Evolutionary conservation across 2,888 invertebrate genomes (phyloP).

Genomic region (Caenorhabditis japonica): DNA sequence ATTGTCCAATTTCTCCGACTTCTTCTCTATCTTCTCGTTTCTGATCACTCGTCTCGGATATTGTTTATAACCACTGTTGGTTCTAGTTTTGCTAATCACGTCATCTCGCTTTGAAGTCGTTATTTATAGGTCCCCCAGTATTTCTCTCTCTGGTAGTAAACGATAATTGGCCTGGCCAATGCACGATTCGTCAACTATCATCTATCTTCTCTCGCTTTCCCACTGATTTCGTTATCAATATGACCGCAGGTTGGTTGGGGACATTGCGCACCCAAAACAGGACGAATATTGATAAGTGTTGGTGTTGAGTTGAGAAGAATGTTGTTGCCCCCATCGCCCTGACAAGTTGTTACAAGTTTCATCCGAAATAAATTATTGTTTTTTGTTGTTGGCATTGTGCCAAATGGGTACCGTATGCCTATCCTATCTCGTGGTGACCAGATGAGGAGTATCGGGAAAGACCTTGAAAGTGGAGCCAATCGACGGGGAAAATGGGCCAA

Average conservation of each 20-base stretch:
- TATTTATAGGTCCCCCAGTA: conserved; percentile 9
- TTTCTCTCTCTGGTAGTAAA: too few species aligned
- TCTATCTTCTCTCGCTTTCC: conserved; percentile 13
- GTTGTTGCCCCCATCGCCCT: too few species aligned
- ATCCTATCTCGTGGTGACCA: not conserved
- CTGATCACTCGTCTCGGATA: not conserved
- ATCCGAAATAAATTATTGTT: too few species aligned
- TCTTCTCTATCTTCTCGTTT: conserved; percentile 4
- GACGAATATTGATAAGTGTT: not conserved
- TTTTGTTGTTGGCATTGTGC: conserved; percentile 24
- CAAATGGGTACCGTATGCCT: conserved; percentile 19
- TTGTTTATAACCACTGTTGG: too few species aligned
- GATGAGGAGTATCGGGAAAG: conserved; percentile 19
- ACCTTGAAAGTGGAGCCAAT: conserved; percentile 8
- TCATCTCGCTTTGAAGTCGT: conserved; percentile 25
- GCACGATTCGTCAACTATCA: too few species aligned
- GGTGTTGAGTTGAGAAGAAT: too few species aligned
- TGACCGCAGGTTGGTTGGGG: conserved; percentile 31
- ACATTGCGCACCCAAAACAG: conserved; percentile 43
- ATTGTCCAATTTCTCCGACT: conserved; percentile 1
- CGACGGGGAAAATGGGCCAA: not conserved
- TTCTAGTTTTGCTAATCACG: not conserved
- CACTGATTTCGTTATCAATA: conserved; percentile 19
- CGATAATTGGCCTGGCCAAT: too few species aligned
- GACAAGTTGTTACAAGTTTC: too few species aligned